phyloP scores from a whole-genome alignment of 2,113 vertebrate species.

The Balaeniceps rex region DNA sequence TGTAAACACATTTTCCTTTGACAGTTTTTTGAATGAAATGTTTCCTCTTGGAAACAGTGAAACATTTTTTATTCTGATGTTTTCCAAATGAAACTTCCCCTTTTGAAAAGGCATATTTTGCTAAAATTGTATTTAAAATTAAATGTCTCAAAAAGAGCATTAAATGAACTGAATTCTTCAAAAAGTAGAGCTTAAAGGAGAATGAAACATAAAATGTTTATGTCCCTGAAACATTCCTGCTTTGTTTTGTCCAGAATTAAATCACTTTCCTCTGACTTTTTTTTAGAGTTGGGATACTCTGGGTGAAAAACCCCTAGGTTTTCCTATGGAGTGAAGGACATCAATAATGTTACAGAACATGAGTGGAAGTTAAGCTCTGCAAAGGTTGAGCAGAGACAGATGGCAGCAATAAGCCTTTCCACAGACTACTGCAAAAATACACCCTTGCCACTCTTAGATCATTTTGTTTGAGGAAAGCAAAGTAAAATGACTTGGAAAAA shows the following conservation, averaged over 20 bases:
- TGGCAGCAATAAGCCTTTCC: slow-evolving; percentile 17
- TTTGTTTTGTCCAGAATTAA: neutral
- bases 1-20: neutral
- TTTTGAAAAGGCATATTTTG: neutral
- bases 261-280: neutral
- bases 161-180: neutral
- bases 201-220: neutral
- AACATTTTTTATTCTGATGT: neutral
- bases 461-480: neutral
- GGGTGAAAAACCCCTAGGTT: neutral
- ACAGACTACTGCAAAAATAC: neutral
- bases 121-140: neutral
- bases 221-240: neutral
- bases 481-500: neutral
- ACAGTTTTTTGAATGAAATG: neutral
- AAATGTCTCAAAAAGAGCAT: neutral
- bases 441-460: neutral
- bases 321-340: neutral
- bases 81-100: neutral
- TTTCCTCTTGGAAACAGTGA: neutral
- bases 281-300: neutral
- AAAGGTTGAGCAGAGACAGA: slow-evolving; percentile 13
- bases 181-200: neutral
- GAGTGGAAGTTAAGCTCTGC: neutral
- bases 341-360: neutral